Percentiles rank a stretch among this genome's conserved stretches.
Evolutionary conservation across 2,113 vertebrate species (phyloP).

Genomic region (Eurystomus gularis): DNA sequence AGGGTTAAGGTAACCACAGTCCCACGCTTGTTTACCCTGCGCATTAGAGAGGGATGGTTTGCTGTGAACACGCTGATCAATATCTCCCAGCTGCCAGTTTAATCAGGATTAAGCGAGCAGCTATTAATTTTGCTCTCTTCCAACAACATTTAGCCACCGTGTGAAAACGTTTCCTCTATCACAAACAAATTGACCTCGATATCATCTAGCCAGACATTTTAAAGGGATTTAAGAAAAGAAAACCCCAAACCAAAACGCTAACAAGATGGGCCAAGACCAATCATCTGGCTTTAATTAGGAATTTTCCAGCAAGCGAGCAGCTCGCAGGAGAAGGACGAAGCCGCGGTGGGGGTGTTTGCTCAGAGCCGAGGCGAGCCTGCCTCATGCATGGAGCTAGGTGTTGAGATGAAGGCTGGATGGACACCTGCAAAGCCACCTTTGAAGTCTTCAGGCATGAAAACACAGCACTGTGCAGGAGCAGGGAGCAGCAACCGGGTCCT

Average conservation of each 20-base stretch:
- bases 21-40: not conserved
- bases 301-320: not conserved
- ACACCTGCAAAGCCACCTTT: not conserved
- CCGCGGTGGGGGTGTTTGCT: fast-evolving
- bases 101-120: constrained; percentile 51
- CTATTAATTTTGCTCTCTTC: constrained; percentile 41
- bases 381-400: fast-evolving
- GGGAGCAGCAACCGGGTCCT: not conserved
- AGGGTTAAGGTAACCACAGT: not conserved
- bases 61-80: constrained; percentile 32
- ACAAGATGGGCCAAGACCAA: constrained; percentile 8
- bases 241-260: constrained; percentile 1
- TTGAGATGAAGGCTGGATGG: not conserved
- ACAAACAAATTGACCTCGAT: constrained; percentile 9
- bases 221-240: not conserved
- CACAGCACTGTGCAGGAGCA: fast-evolving
- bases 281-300: constrained; percentile 45
- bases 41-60: constrained; percentile 7
- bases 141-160: not conserved
- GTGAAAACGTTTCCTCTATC: constrained; percentile 30
- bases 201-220: not conserved
- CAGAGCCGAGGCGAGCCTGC: not conserved
- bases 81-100: constrained; percentile 53
- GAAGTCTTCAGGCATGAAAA: not conserved
- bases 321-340: not conserved